Base-by-base conservation (phyloP, 2,113 vertebrate genomes). In the Sitta europaea region DNA sequence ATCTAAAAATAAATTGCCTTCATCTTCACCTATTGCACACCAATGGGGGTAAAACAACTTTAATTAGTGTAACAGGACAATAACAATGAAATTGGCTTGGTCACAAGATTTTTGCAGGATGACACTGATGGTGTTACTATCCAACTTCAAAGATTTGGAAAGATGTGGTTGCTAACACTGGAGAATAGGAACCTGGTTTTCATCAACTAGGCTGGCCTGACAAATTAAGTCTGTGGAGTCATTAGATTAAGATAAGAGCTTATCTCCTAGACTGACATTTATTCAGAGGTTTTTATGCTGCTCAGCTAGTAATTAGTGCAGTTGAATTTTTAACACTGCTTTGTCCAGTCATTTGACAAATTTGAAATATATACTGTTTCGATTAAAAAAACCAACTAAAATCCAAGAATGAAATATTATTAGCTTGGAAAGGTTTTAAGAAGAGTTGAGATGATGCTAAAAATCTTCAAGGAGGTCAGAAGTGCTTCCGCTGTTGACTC, bases 211-310 rank as follows among this genome's bases (percentile, higher is more conserved):
- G 98, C 98, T 98, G 98, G 98, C 98, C 98, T 99, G 99, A 99
- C 98, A 99, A 99, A 99, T 99, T 98, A 99, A 99, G 98, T 98
- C 98, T 98, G 98, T 97, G 98, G 98, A 99, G 98, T 99, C 99
- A 99, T 99, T 99, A 99, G 98, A 99, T 99, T 99, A 99, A 99
- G 99, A 99, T 99, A 99, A 99, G 98, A 98, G 99, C 98, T 99
- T 99, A 99, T 99, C 99, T 99, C 97, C 82, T 97, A 98, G 98
- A 98, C 98, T 99, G 98, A 99, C 98, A 99, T 99, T 99, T 99
- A 99, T 98, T 98, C 98, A 96, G 98, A 98, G 98, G 98, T 98
- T 99, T 99, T 98, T 98, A 98, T 98, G 98, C 98, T 98, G 98
- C 98, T 98, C 98, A 97, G 98, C 98, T 98, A 97, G 98, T 99